These are phyloP conservation scores for Dendrocopos noguchii DNA, from an alignment of 2,113 vertebrate species.

Conservation along the genomic window DNA sequence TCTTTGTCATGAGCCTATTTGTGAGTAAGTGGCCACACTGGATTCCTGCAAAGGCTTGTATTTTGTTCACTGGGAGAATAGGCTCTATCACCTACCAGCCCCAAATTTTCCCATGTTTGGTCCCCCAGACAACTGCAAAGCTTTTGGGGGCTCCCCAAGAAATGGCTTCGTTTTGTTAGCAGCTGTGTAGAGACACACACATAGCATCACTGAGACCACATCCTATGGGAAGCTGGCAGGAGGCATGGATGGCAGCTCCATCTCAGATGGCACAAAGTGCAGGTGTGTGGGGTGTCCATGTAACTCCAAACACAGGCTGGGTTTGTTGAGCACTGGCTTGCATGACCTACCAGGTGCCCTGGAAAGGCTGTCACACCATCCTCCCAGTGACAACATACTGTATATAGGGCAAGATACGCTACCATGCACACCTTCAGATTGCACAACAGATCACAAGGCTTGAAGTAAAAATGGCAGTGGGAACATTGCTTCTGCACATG, in stretches of 20 bases:
- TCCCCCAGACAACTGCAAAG: not conserved
- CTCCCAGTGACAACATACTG: not conserved
- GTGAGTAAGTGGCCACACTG: not conserved
- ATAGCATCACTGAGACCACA: not conserved
- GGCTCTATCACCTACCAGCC: not conserved
- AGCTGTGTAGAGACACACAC: accelerated
- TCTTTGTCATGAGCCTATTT: not conserved
- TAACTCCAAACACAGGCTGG: not conserved
- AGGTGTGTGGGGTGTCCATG: not conserved
- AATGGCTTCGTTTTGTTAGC: not conserved
- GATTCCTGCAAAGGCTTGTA: slow-evolving; percentile 1
- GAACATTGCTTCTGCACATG: not conserved
- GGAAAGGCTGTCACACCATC: not conserved
- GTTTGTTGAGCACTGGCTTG: not conserved
- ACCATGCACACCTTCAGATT: not conserved
- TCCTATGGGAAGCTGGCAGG: accelerated
- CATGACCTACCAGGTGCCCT: not conserved
- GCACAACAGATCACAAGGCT: not conserved
- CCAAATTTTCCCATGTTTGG: not conserved
- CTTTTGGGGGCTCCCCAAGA: not conserved
- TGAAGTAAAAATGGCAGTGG: not conserved
- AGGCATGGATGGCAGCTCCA: accelerated
- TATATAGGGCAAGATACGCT: not conserved
- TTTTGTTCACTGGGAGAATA: not conserved
- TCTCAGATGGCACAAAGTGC: not conserved